Evolutionary conservation across 2,113 vertebrate genomes (phyloP).

Genomic region (Regulus satrapa): DNA sequence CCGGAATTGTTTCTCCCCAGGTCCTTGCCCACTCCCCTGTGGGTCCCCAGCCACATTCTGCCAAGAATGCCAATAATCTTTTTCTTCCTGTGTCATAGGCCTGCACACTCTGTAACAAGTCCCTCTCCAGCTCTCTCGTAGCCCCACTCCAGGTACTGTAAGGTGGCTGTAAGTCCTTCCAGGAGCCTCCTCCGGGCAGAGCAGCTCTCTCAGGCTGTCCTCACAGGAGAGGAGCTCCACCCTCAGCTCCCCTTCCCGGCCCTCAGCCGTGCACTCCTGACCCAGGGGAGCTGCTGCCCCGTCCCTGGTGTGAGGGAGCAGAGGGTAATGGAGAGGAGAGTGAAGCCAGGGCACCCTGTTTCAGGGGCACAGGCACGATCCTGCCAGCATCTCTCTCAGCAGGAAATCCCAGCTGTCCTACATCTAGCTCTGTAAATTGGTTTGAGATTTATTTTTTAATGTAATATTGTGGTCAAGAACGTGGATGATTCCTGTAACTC

Average conservation of each 20-base stretch:
- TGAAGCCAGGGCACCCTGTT: not conserved
- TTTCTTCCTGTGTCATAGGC: not conserved
- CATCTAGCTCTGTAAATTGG: not conserved
- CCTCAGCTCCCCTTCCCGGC: not conserved
- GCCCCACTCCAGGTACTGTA: not conserved
- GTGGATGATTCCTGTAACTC: not conserved
- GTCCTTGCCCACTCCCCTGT: rapidly evolving
- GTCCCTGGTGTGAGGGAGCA: too few species aligned
- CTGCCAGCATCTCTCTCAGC: not conserved
- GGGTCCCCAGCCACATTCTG: not conserved
- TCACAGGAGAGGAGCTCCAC: not conserved
- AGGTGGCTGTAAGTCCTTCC: not conserved
- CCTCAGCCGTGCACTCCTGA: not conserved
- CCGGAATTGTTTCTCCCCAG: not conserved
- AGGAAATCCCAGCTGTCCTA: not conserved
- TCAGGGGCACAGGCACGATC: too few species aligned
- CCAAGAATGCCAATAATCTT: too few species aligned
- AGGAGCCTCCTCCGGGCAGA: not conserved
- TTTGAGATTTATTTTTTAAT: not conserved
- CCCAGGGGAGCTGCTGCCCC: not conserved
- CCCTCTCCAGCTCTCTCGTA: not conserved
- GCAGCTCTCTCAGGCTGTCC: not conserved
- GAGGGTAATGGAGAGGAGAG: not conserved
- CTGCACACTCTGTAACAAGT: not conserved
- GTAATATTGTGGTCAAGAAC: not conserved